Evolutionary conservation across 2,113 vertebrate genomes (phyloP), one percentile per base, ranked within the genome.

Genomic region (Triplophysa siluroides): DNA sequence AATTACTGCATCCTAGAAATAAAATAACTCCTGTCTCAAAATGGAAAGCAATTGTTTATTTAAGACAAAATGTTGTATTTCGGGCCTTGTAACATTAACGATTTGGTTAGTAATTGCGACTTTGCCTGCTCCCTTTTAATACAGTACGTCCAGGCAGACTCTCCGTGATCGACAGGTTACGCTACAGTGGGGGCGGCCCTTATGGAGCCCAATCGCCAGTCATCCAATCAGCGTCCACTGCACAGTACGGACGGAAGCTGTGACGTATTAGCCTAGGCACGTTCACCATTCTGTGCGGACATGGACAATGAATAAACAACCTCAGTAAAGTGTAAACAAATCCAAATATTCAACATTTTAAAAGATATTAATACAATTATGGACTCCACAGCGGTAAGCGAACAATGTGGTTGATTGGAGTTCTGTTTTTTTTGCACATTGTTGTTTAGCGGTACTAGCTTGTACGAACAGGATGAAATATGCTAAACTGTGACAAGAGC

Each of bases 251-350:
- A 65, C 23, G 13, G 43, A 52, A 2, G 21, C 12, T 11, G 75
- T 77, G 75, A 77, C 75, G 75, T 54, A 33, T 0, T 10, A 11
- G 12, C 19, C 54, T 2, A 58, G 8, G 54, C 54, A 58, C n/a
- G 19, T 58, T 38, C 23, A 54, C 12, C 61, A 52, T 54, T 65
- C 23, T 77, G 75, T 77, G 75, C 75, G 75, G 62, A 38, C 75
- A 29, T 29, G 29, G 29, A 29, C 29, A 76, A 52, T 65, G 61
- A 54, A 50, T 76, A 76, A 76, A 76, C 74, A 65, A 1, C 10
- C 50, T 77, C 61, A 29, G 75, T 45, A 77, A 76, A 76, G 75
- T 77, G 26, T 52, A 43, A 77, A 77, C 45, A 65, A 77, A 65
- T 13, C 62, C 10, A 1, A 6, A 21, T 21, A 65, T 65, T 7